Percentiles rank a stretch among this genome's conserved stretches.
Evolutionary conservation across 1,140 invertebrate genomes (phyloP).

Genomic region (Papilio xuthus): DNA sequence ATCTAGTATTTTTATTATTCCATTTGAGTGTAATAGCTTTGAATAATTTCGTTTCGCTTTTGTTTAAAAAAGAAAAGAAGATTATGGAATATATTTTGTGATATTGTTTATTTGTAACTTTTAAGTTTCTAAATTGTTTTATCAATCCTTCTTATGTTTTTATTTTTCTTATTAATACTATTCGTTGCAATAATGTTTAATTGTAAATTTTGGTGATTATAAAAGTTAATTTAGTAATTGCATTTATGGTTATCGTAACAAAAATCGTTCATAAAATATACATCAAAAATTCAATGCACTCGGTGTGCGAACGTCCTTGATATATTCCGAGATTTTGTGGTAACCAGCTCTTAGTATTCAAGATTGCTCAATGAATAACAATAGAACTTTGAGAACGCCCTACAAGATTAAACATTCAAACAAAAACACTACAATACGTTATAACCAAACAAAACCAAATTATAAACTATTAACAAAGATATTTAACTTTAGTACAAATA

Average conservation of each 20-base stretch:
- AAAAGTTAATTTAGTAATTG: neutral
- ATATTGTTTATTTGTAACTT: neutral
- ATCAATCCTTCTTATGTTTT: no score
- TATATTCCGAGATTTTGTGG: constrained; percentile 15
- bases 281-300: neutral
- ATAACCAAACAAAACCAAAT: neutral
- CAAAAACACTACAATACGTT: constrained; percentile 17
- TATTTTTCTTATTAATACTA: no score
- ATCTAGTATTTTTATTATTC: neutral
- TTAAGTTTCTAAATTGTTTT: no score
- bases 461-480: no score
- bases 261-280: neutral
- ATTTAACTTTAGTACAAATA: no score
- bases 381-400: neutral
- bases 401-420: neutral
- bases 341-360: constrained; percentile 24
- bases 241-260: no score
- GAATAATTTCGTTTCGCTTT: neutral
- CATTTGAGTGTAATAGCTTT: neutral
- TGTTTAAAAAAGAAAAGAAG: neutral
- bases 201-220: neutral
- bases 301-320: neutral
- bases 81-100: neutral
- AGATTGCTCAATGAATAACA: constrained; percentile 28
- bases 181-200: no score